Conservation (phyloP, 2,797 vertebrate genomes). For the Pangasius sanitwongsei region DNA sequence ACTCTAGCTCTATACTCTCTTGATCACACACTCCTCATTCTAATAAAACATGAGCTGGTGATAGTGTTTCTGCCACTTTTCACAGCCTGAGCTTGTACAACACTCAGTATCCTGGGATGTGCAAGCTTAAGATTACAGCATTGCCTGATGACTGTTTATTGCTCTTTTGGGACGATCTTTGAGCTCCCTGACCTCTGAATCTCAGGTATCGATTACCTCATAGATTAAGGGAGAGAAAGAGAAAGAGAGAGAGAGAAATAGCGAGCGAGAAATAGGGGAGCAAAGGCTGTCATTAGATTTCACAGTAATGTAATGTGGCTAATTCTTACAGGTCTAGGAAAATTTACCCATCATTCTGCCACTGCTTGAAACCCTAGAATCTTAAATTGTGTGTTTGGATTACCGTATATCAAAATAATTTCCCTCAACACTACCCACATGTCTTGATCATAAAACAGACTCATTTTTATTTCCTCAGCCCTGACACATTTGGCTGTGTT, state of each 20-base stretch:
- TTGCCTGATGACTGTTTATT: background rate
- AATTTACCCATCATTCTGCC: conserved; percentile 62
- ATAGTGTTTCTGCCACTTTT: background rate
- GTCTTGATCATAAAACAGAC: conserved; percentile 69
- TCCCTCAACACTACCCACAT: conserved; percentile 67
- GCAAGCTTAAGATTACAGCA: background rate
- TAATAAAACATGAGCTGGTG: background rate
- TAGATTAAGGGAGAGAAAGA: background rate
- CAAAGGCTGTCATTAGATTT: background rate
- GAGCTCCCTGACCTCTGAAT: background rate
- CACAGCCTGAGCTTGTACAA: background rate
- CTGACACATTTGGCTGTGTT: conserved; percentile 75
- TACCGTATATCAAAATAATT: conserved; percentile 73
- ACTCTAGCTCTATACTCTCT: background rate
- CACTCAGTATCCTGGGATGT: background rate
- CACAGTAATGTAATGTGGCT: conserved; percentile 54
- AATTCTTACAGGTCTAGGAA: conserved; percentile 64
- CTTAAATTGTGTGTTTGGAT: conserved; percentile 74
- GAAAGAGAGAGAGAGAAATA: background rate
- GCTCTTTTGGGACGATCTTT: background rate
- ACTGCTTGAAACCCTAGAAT: conserved; percentile 61
- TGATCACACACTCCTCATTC: background rate
- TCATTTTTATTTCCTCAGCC: conserved; percentile 69
- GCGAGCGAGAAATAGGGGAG: background rate
- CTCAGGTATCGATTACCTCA: background rate